Conservation (phyloP, 2,888 invertebrate species). For the Lasiommata megera region DNA sequence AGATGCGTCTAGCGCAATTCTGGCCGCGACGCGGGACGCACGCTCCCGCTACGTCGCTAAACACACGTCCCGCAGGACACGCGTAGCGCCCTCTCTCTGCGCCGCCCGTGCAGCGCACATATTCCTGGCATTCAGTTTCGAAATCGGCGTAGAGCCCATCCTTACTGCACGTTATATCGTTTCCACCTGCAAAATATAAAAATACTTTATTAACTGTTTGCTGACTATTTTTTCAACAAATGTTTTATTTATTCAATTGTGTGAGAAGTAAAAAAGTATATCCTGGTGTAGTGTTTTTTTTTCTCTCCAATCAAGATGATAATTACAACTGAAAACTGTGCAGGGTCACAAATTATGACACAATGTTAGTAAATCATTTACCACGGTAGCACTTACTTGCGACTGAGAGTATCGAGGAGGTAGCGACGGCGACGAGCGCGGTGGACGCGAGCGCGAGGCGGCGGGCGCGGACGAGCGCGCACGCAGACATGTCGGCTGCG, state of each 20-base stretch:
- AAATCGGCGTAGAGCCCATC: slow-evolving; percentile 74
- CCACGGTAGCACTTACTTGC: slow-evolving; percentile 51
- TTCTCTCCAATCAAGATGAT: neutral
- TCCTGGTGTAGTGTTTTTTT: neutral
- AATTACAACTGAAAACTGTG: neutral
- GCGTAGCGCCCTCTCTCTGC: slow-evolving; percentile 52
- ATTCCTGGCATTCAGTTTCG: slow-evolving; percentile 67
- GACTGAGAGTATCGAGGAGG: slow-evolving; percentile 42
- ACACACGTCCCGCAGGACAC: slow-evolving; percentile 63
- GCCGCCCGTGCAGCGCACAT: slow-evolving; percentile 64
- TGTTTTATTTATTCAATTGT: neutral
- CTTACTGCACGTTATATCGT: slow-evolving; percentile 51
- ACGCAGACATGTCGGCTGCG: slow-evolving; percentile 71
- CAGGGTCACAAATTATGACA: neutral
- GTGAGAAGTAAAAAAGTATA: neutral
- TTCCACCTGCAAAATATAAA: slow-evolving; percentile 47
- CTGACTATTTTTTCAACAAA: neutral
- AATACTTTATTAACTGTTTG: neutral
- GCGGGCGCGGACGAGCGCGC: slow-evolving; percentile 50
- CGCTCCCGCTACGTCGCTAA: slow-evolving; percentile 65
- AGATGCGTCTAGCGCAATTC: slow-evolving; percentile 64
- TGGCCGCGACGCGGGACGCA: slow-evolving; percentile 60
- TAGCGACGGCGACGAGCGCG: slow-evolving; percentile 38
- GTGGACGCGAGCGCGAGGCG: slow-evolving; percentile 35
- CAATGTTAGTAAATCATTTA: neutral